Base-by-base conservation (phyloP, 2,113 vertebrate species). In the Cebus imitator region DNA sequence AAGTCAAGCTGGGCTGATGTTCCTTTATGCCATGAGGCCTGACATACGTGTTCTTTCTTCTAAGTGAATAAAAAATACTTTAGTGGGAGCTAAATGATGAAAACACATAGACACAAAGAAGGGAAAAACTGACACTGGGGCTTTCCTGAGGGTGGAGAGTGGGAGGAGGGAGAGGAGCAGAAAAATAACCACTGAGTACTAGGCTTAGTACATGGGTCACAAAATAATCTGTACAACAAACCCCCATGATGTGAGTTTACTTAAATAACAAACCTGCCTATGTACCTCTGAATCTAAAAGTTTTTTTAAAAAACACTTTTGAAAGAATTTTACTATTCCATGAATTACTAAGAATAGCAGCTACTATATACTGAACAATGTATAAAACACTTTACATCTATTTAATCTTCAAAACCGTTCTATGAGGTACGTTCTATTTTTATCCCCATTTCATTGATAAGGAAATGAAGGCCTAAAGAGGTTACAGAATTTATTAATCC, bases 1-100 rank as follows among this genome's bases (percentile, higher is more conserved):
- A 88, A 90, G n/a, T 94, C 94, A 94, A 76, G 57, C 84, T 73
- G 76, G 32, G 66, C 84, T 87, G 80, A 87, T 76, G 61, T 50
- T 81, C 68, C 70, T 66, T 83, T 32, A 52, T 82, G n/a, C 79
- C 79, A 87, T 1, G 7, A 88, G 27, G 45, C 79, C 80, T 78
- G n/a, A 82, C 83, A 95, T 76, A 30, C 55, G 57, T 2, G 11
- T 16, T 66, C 35, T 85, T 90, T 89, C 50, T 84, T 92, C 45
- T 58, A 76, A 84, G 64, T 11, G 7, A 27, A 58, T 93, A 4
- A 91, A 93, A 96, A 93, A 70, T 58, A 81, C 45, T 57, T 82
- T 45, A 73, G 78, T 64, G 61, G 27, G 12, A 64, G 5, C 61
- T 64, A 64, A 64, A 6, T 64, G 61, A 32, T 64, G 27, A 23